Conservation (phyloP, 1,140 invertebrate species). For the Polyergus mexicanus region DNA sequence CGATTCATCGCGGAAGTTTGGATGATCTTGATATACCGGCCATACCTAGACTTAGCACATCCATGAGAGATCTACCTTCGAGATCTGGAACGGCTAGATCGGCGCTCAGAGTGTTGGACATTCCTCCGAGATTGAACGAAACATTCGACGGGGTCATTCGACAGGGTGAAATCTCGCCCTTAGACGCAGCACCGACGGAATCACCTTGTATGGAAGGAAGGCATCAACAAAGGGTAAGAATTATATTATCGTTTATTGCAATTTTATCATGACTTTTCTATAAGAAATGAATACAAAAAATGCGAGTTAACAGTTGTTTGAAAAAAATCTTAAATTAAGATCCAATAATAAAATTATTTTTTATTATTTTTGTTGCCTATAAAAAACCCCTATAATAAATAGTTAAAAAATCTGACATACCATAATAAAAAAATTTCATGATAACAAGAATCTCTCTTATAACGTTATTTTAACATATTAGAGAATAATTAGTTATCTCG, state of each 20-base stretch:
- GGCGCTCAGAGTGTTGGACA: constrained; percentile 73
- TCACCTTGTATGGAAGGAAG: constrained; percentile 63
- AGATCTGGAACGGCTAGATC: constrained; percentile 70
- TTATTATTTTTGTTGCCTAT: not conserved
- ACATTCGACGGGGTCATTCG: constrained; percentile 80
- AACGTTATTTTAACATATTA: not conserved
- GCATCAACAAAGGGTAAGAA: constrained; percentile 73
- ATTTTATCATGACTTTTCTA: not conserved
- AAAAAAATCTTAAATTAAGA: not conserved
- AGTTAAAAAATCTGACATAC: too few species aligned
- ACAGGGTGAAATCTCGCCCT: constrained; percentile 74
- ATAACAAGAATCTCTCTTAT: not conserved
- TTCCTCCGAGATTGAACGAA: constrained; percentile 77
- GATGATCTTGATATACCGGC: constrained; percentile 88
- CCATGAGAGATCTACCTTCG: constrained; percentile 79
- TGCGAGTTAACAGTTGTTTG: not conserved
- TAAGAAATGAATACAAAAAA: not conserved
- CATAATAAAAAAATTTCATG: not conserved
- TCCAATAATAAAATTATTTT: not conserved
- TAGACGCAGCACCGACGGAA: constrained; percentile 73
- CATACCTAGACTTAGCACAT: constrained; percentile 80
- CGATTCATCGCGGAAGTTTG: constrained; percentile 84
- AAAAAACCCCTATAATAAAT: not conserved
- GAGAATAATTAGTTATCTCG: not conserved
- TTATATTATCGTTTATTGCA: not conserved